Base-by-base conservation (phyloP, 2,113 vertebrate species). In the Centropristis striata region DNA sequence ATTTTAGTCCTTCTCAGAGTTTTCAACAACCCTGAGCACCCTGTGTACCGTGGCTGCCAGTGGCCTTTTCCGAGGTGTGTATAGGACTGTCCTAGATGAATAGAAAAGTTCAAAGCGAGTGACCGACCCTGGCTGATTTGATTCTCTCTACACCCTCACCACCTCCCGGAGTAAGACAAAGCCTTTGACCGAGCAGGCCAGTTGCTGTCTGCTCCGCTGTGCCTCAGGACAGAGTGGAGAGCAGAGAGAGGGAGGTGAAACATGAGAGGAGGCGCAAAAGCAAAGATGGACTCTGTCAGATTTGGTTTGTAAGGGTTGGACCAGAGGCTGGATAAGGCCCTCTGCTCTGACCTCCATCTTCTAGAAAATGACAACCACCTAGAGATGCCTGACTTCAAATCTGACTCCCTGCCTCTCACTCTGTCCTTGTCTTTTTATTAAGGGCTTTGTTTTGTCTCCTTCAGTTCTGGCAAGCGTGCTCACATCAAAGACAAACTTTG, bases 311-410 rank as follows among this genome's bases (percentile, higher is more conserved):
- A 58, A 64, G 42, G 46, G 51, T 18, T 53, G 23, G 61, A 75
- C 55, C 21, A 63, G 25, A 54, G 65, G 75, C 63, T 54, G 42
- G 32, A 50, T 21, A 49, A 54, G 7, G 53, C 37, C 44, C n/a
- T 70, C 14, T 51, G 66, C 49, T 78, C 75, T 77, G 80, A 91
- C 74, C 68, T 82, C 64, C 57, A 51, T 67, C 72, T 53, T 54
- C 36, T 41, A 32, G 14, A n/a, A 75, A 68, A 64, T 44, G 46
- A 77, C 65, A 78, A 60, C n/a, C 32, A 68, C 41, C 42, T 36
- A 0, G 44, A 82, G 50, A 80, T 3, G 41, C n/a, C 23, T 6
- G 25, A 41, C 47, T 71, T 72, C 27, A 66, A 51, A 71, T 66
- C 46, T 10, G 42, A 83, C 79, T 61, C 79, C 54, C 32, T 41